Evolutionary conservation across 2,113 vertebrate genomes (phyloP), one percentile per base, ranked within the genome.

Genomic region (Vulpes vulpes): DNA sequence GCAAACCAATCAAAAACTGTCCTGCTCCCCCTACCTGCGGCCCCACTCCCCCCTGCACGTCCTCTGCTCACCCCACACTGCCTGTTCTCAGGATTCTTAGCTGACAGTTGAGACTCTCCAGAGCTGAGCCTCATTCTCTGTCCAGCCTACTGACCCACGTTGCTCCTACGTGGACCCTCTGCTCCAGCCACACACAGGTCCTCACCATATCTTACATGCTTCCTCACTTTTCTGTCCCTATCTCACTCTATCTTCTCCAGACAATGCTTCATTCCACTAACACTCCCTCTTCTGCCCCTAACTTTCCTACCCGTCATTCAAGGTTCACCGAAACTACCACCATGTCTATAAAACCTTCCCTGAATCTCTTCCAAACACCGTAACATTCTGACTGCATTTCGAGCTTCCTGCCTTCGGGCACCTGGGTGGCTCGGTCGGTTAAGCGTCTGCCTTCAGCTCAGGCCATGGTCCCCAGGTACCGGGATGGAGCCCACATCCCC

Each of bases 231-330:
- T 83, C 30, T 76, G 35, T 74, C 65, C 69, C 53, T 62, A 64
- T 51, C 73, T 85, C 3, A 27, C 67, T 74, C 30, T 53, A 8
- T 60, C 25, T 89, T 91, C 51, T 91, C 38, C 30, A 76, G 22
- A 76, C 10, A 62, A 81, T 60, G 23, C 22, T 51, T 71, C 32
- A 17, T 38, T 84, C 19, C 23, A 30, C 16, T 76, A 73, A 53
- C 53, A 73, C 10, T 73, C 69, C 11, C 43, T 88, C 22, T 4
- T 23, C 49, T 11, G 14, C 25, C 12, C 55, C 71, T 38, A 81
- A n/a, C 14, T 92, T 85, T 91, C 82, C 62, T 93, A 74, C 43
- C 27, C 53, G 38, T 87, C 80, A 7, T 69, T 92, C 53, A 89
- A 23, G 65, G 30, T 20, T 73, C 55, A 74, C 59, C 55, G 74